Percentiles rank a stretch among this genome's conserved stretches.
phyloP scores from a whole-genome alignment of 2,888 invertebrate species.

The Dysmachus trigonus region DNA sequence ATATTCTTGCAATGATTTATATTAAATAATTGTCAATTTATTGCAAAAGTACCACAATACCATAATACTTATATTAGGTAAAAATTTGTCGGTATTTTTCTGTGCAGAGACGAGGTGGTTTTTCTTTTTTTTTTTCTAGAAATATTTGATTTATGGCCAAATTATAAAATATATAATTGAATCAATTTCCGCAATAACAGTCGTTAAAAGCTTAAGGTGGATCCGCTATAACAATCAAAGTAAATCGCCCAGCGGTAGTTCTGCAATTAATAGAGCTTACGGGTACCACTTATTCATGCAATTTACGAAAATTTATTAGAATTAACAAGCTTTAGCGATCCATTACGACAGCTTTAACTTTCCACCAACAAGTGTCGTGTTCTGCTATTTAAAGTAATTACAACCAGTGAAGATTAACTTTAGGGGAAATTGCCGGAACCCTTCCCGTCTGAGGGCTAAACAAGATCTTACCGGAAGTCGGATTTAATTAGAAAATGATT shows the following conservation, averaged over 20 bases:
- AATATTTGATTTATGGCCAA: not conserved
- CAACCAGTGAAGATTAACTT: slow-evolving; percentile 32
- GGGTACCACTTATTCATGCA: not conserved
- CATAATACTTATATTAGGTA: too few species aligned
- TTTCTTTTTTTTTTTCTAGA: not conserved
- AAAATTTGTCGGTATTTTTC: too few species aligned
- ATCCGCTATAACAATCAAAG: not conserved
- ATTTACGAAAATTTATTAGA: slow-evolving; percentile 28
- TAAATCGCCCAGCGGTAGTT: not conserved
- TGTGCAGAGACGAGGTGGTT: too few species aligned
- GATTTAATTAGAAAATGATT: slow-evolving; percentile 41
- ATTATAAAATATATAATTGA: not conserved
- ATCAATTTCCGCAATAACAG: not conserved
- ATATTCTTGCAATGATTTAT: too few species aligned
- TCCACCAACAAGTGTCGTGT: slow-evolving; percentile 4
- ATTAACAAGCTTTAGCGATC: slow-evolving; percentile 20
- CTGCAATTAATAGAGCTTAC: not conserved
- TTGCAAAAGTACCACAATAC: too few species aligned
- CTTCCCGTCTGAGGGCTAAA: slow-evolving; percentile 26
- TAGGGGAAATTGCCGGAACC: slow-evolving; percentile 22
- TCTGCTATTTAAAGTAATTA: slow-evolving; percentile 36
- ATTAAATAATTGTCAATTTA: too few species aligned
- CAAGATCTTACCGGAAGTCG: slow-evolving; percentile 37
- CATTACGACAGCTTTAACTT: slow-evolving; percentile 19
- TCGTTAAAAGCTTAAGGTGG: not conserved